phyloP scores from a whole-genome alignment of 37 sponge, comb jelly and placozoan species.

The Agelas oroides region DNA sequence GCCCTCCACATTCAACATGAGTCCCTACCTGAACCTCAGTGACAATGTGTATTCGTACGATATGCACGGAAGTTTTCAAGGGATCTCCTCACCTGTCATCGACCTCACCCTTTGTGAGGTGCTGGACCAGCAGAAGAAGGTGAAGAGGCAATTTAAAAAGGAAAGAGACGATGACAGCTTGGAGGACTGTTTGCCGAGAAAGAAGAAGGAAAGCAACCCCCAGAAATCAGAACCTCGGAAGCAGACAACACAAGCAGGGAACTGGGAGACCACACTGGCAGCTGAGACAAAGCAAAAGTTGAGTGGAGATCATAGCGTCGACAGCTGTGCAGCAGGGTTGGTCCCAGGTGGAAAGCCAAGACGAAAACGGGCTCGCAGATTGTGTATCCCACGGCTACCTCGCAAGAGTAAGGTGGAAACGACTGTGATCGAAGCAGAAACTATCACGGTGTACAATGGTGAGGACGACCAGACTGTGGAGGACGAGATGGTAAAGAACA shows the following conservation, averaged over 20 bases:
- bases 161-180: not conserved
- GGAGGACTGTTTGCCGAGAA: not conserved
- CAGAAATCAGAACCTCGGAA: too few relatives aligned
- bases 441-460: not conserved
- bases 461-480: conserved; percentile 6
- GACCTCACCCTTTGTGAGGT: conserved; percentile 20
- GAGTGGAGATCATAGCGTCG: too few relatives aligned
- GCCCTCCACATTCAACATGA: not conserved
- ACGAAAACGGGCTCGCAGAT: too few relatives aligned
- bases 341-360: too few relatives aligned
- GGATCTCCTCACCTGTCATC: not conserved
- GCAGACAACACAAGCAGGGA: too few relatives aligned
- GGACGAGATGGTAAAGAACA: not conserved
- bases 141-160: not conserved
- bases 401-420: not conserved
- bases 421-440: too few relatives aligned
- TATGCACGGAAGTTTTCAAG: conserved; percentile 1
- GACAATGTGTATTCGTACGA: conserved; percentile 10
- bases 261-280: not conserved
- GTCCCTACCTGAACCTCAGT: not conserved
- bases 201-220: conserved; percentile 23
- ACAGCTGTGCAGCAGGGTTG: too few relatives aligned
- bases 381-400: too few relatives aligned
- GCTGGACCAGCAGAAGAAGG: not conserved
- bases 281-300: not conserved